Percentiles rank a stretch among this genome's conserved stretches.
These are phyloP conservation scores for Clarias macrocephalus DNA, from an alignment of 2,113 vertebrate species.

Conservation along the genomic window DNA sequence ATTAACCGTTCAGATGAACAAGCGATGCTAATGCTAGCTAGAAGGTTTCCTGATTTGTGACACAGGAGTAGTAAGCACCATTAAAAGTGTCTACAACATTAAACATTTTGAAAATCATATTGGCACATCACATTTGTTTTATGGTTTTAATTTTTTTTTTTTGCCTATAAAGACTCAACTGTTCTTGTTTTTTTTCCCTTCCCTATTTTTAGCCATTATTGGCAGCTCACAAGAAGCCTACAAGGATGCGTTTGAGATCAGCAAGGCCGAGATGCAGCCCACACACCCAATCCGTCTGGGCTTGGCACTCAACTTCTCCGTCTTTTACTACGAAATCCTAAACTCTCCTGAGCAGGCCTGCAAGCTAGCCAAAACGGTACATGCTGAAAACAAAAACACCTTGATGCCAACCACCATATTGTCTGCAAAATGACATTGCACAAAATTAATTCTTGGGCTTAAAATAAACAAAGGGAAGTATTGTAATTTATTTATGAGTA, in stretches of 20 bases:
- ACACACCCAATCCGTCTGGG: conserved; percentile 97
- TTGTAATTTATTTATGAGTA: background rate
- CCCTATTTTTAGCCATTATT: conserved; percentile 75
- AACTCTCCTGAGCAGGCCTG: conserved; percentile 89
- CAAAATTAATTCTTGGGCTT: background rate
- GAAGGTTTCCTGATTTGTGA: background rate
- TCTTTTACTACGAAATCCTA: conserved; percentile 95
- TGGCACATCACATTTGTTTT: background rate
- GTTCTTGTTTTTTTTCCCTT: background rate
- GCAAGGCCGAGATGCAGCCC: conserved; percentile 85
- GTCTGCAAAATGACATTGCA: background rate
- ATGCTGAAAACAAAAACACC: conserved; percentile 13
- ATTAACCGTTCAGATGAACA: no score
- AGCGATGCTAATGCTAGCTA: background rate
- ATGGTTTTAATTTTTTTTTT: background rate
- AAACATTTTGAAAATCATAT: background rate
- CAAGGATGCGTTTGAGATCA: conserved; percentile 87
- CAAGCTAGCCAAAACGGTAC: conserved; percentile 87
- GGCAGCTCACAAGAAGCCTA: conserved; percentile 84
- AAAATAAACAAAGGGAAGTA: background rate
- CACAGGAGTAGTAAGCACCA: background rate
- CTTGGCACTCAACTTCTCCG: conserved; percentile 95
- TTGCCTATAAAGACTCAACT: background rate
- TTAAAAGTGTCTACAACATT: background rate
- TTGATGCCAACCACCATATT: background rate